Evolutionary conservation across 2,888 invertebrate genomes (phyloP), one percentile per base, ranked within the genome.

Genomic region (Pteria penguin): DNA sequence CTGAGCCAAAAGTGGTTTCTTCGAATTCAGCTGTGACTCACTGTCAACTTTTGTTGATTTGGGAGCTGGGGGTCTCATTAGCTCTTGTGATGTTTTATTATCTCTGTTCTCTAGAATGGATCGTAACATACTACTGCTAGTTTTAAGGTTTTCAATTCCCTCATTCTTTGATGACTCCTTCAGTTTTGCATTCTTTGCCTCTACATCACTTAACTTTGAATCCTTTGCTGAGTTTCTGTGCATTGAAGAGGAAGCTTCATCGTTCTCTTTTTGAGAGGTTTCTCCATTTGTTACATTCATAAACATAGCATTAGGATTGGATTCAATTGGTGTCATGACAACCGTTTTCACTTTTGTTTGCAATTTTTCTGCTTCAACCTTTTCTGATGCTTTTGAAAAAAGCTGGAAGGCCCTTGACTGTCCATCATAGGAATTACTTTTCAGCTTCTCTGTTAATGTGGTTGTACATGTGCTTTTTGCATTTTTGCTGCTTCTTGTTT

Each of bases 381-480:
- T 84, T 24, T 86, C 86, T 1, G 86, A 85, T 18, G 82, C 84
- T 33, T 85, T 81, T n/a, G 87, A 86, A 74, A 87, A 88, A 0
- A 88, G 76, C 62, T 85, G 77, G 62, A 82, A 89, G 22, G 82
- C 85, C 65, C 82, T 76, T 36, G 88, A 88, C 26, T 83, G 78
- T n/a, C 89, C 86, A 61, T 83, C 60, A 74, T 84, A 83, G 14
- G 80, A 79, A 22, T 86, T 86, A 22, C 75, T 73, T 32, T 83
- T 67, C 14, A 88, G 83, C 45, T 84, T 78, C 45, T 82, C 79
- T 31, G 81, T 52, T 2, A 76, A 60, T 60, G 75, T 61, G n/a
- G 62, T 63, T 2, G 75, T 62, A 63, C 72, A 58, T n/a, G 62
- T 58, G 45, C 11, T 8, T 18, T 45, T 45, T 18, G 8, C 11